These are phyloP conservation scores for Ctenicera cuprea DNA, from an alignment of 2,888 invertebrate species.

Conservation along the genomic window DNA sequence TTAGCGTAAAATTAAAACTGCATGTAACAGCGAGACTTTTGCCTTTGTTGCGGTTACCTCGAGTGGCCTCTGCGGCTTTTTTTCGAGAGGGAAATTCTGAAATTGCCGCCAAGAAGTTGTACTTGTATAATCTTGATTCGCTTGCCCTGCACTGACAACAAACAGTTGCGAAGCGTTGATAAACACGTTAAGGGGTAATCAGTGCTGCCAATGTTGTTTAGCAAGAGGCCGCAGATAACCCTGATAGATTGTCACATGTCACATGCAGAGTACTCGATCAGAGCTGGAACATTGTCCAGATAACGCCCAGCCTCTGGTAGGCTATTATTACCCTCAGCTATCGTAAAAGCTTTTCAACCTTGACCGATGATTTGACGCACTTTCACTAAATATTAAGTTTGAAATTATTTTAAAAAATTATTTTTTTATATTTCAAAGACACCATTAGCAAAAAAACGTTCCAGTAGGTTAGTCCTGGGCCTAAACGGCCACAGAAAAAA, in stretches of 20 bases:
- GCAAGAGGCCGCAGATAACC: constrained; percentile 46
- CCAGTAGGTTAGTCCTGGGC: background rate
- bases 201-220: constrained; percentile 45
- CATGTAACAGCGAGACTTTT: constrained; percentile 39
- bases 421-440: background rate
- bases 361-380: constrained; percentile 9
- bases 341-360: constrained; percentile 29
- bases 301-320: constrained; percentile 43
- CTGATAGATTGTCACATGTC: constrained; percentile 51
- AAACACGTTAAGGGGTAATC: constrained; percentile 48
- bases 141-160: constrained; percentile 18
- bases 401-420: background rate
- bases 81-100: constrained; percentile 15
- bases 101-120: constrained; percentile 6
- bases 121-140: constrained; percentile 9
- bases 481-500: no score
- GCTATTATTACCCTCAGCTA: constrained; percentile 35
- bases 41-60: constrained; percentile 29
- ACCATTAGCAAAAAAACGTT: background rate
- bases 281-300: constrained; percentile 48
- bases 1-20: constrained; percentile 52
- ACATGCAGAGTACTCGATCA: constrained; percentile 45
- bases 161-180: constrained; percentile 45
- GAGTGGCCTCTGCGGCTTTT: constrained; percentile 10
- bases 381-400: constrained; percentile 7